Percentiles rank a stretch among this genome's conserved stretches.
Evolutionary conservation across 2,797 vertebrate species (phyloP).

Genomic region (Syndactyla subalaris): DNA sequence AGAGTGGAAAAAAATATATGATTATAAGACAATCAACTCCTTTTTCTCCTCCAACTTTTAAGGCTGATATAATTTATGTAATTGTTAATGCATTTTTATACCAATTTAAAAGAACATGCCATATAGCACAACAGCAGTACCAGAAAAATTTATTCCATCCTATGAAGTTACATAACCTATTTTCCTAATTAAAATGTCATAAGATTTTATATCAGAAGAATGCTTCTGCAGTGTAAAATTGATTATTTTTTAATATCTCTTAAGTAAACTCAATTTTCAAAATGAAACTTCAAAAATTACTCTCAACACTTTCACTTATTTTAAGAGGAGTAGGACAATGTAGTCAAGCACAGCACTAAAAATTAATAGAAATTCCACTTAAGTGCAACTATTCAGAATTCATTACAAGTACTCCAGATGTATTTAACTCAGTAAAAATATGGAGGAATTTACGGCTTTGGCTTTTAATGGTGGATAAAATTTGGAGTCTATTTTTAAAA

Average conservation of each 20-base stretch:
- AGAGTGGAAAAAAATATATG: not conserved
- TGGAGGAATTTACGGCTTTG: not conserved
- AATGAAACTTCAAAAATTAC: constrained; percentile 14
- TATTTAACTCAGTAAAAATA: constrained; percentile 31
- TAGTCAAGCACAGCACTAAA: not conserved
- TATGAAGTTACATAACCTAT: constrained; percentile 18
- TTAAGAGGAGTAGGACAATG: not conserved
- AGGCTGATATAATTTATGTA: constrained; percentile 50
- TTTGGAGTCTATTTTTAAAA: not conserved
- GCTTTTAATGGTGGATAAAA: constrained; percentile 18
- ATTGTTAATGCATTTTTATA: constrained; percentile 53
- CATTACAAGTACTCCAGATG: not conserved
- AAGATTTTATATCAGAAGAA: constrained; percentile 50
- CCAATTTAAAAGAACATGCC: constrained; percentile 26
- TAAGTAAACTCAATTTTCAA: constrained; percentile 32
- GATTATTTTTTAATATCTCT: constrained; percentile 25
- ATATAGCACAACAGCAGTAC: constrained; percentile 1
- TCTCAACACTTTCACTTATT: not conserved
- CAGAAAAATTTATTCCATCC: constrained; percentile 38
- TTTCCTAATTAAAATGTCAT: constrained; percentile 61
- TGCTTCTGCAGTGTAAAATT: constrained; percentile 28
- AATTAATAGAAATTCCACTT: not conserved
- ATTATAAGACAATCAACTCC: not conserved
- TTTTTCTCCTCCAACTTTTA: not conserved
- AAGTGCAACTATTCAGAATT: not conserved